Evolutionary conservation across 2,797 vertebrate species (phyloP).

Genomic region (Enteromius fasciolatus): DNA sequence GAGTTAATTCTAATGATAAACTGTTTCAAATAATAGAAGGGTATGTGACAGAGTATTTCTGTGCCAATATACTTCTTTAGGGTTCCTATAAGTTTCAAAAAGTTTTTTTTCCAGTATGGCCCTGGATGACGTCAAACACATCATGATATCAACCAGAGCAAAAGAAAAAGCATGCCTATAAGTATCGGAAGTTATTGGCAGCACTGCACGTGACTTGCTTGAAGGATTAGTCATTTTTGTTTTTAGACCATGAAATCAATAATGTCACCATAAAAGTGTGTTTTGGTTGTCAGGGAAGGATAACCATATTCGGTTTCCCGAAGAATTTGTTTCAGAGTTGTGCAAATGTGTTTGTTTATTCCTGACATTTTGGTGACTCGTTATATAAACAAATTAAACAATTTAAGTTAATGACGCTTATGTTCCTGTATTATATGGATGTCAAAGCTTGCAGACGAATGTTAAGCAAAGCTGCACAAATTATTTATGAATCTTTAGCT

Average conservation of each 20-base stretch:
- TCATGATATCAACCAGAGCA: too few relatives aligned
- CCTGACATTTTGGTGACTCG: too few relatives aligned
- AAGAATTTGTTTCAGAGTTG: slow-evolving; percentile 1
- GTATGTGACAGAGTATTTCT: neutral
- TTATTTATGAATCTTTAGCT: neutral
- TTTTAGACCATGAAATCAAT: neutral
- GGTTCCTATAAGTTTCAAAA: neutral
- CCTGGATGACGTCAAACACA: too few relatives aligned
- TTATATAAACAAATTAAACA: neutral
- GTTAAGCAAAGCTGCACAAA: neutral
- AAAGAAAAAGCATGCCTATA: too few relatives aligned
- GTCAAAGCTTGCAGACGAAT: neutral
- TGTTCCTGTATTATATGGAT: neutral
- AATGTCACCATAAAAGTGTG: neutral
- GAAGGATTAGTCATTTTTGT: too few relatives aligned
- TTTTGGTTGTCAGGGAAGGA: neutral
- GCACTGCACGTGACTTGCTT: too few relatives aligned
- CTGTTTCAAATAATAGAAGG: neutral
- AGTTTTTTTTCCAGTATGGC: neutral
- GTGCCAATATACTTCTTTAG: neutral
- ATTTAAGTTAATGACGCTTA: neutral
- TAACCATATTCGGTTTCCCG: neutral
- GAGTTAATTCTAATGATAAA: too few relatives aligned
- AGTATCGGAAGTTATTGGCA: too few relatives aligned
- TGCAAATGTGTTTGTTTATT: neutral